phyloP scores from a whole-genome alignment of 2,888 invertebrate species.

The Tenodera sinensis region DNA sequence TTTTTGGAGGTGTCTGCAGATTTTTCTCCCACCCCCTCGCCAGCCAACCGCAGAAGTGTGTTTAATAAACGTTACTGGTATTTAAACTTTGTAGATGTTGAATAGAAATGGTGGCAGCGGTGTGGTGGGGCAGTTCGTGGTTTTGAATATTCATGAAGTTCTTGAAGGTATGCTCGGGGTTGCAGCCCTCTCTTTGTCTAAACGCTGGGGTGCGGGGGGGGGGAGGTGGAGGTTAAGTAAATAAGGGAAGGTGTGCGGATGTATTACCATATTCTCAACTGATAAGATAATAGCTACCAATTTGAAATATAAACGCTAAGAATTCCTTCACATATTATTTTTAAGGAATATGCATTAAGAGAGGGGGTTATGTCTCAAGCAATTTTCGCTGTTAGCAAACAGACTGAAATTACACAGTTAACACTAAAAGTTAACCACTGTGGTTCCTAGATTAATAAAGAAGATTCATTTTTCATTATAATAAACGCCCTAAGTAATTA shows the following conservation, averaged over 20 bases:
- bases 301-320: background rate
- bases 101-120: background rate
- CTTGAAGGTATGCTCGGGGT: conserved; percentile 7
- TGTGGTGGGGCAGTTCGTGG: background rate
- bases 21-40: background rate
- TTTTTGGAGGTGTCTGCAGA: background rate
- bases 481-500: no score
- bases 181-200: background rate
- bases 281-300: background rate
- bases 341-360: background rate
- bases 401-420: background rate
- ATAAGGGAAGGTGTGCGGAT: background rate
- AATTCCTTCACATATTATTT: background rate
- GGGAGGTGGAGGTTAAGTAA: background rate
- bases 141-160: conserved; percentile 12
- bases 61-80: conserved; percentile 15
- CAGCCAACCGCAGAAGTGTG: background rate
- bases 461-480: no score
- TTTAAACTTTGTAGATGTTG: conserved; percentile 10
- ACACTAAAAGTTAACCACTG: no score
- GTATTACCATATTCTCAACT: background rate
- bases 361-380: background rate
- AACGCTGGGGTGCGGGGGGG: background rate
- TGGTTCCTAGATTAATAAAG: no score
- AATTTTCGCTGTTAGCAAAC: background rate